Evolutionary conservation across 2,797 vertebrate species (phyloP), one percentile per base, ranked within the genome.

Genomic region (Leptoclinus maculatus): DNA sequence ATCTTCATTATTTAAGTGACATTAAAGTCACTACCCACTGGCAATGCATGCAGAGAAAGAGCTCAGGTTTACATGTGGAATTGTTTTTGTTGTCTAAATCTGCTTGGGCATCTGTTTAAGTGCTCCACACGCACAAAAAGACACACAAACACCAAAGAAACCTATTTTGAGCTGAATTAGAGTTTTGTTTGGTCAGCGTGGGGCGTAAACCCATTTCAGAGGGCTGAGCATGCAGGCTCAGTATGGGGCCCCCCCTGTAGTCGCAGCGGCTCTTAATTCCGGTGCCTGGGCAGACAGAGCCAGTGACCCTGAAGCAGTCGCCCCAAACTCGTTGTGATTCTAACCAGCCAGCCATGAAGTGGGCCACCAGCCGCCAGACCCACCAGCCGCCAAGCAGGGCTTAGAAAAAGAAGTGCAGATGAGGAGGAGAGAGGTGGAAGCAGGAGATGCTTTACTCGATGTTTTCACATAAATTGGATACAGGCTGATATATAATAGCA

Each of bases 251-350:
- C 91, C 91, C 83, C 83, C n/a, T 87, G 79, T 86, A 83, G 88
- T 86, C 23, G 83, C 82, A 86, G 84, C 81, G 87, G 83, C 89
- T 93, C 93, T 85, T 90, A 94, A 94, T 94, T 95, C 91, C 79
- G 83, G 86, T 84, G 84, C 90, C 88, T 90, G 82, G 84, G 87
- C 87, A 66, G 71, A 87, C 91, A 91, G 89, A 89, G 83, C 78
- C 92, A 87, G 87, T 95, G 95, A 95, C 93, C 94, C 94, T 88
- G 91, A 95, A 94, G 87, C 88, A 93, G 93, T 90, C 82, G 78
- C 89, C 91, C 91, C 89, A 89, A 91, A 90, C 89, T 93, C 84
- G 68, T 87, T 93, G 93, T 93, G 92, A 95, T 94, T 94, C 85
- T 87, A 91, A 89, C 87, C 92, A 93, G 82, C 91, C 93, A 94